Conservation (phyloP, 2,888 invertebrate species). For the Cantharis rustica region DNA sequence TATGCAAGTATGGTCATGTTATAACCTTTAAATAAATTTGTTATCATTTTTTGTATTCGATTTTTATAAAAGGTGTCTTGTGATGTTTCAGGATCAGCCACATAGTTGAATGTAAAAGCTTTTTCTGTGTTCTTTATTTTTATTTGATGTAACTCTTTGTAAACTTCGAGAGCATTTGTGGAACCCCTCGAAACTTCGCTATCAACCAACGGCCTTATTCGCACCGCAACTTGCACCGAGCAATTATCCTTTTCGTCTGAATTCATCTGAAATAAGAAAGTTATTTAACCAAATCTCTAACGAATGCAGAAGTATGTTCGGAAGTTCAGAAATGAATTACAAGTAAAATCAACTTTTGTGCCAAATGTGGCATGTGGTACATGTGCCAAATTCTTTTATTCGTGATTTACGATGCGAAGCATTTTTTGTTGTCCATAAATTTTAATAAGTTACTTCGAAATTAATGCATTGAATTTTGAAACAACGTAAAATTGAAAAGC, state of each 20-base stretch:
- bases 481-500: not conserved
- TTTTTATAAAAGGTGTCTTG: slow-evolving; percentile 77
- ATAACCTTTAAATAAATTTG: slow-evolving; percentile 80
- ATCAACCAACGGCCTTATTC: slow-evolving; percentile 79
- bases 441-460: too few relatives aligned
- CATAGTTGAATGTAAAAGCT: slow-evolving; percentile 83
- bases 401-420: too few relatives aligned
- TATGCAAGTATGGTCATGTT: slow-evolving; percentile 94
- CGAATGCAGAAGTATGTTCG: not conserved
- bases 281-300: not conserved
- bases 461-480: not conserved
- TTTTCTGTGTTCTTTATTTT: slow-evolving; percentile 68
- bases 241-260: slow-evolving; percentile 38
- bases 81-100: slow-evolving; percentile 70
- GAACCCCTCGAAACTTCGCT: slow-evolving; percentile 78
- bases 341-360: not conserved
- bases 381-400: not conserved
- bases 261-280: slow-evolving; percentile 40
- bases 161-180: slow-evolving; percentile 71
- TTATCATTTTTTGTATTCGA: slow-evolving; percentile 72
- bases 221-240: slow-evolving; percentile 76
- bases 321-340: not conserved
- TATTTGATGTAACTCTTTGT: slow-evolving; percentile 70
- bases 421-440: too few relatives aligned
- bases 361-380: too few relatives aligned